Percentiles rank a stretch among this genome's conserved stretches.
Conservation (phyloP, 2,113 vertebrate species). For the Helogale parvula region DNA sequence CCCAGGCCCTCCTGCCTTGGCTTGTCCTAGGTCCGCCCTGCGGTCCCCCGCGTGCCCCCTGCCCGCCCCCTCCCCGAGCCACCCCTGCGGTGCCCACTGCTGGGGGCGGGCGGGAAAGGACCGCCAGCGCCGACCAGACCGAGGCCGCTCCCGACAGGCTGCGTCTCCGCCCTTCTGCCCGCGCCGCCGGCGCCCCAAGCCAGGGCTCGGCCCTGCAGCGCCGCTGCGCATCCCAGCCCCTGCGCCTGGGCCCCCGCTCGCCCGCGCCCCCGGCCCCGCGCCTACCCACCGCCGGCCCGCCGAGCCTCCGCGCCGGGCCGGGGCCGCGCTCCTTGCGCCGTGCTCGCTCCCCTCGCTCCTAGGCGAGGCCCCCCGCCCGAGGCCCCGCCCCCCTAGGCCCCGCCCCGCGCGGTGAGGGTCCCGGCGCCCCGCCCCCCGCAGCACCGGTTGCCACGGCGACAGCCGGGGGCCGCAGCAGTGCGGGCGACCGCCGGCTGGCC, state of each 20-base stretch:
- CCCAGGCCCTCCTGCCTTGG: background rate
- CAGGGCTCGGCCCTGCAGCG: conserved; percentile 11
- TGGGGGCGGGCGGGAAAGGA: background rate
- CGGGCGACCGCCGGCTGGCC: background rate
- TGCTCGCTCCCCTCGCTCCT: background rate
- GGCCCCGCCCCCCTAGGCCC: conserved; percentile 49
- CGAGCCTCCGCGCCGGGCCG: background rate
- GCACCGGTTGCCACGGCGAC: conserved; percentile 45
- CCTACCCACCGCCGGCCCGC: conserved; percentile 57
- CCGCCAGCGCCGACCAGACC: background rate
- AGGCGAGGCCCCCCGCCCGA: background rate
- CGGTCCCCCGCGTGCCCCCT: background rate
- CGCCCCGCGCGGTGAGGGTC: background rate
- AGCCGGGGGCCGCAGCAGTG: background rate
- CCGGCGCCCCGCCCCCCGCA: background rate
- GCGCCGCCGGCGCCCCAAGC: background rate
- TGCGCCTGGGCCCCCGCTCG: background rate
- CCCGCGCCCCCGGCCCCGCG: background rate
- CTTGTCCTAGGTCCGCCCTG: background rate
- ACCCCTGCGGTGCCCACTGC: background rate
- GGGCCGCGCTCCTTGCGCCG: background rate
- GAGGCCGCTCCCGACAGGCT: background rate
- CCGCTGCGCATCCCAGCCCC: background rate
- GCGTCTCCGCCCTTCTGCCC: background rate
- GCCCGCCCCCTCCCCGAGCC: background rate